Evolutionary conservation across 2,113 vertebrate genomes (phyloP).

Genomic region (Ceyx margarethae): DNA sequence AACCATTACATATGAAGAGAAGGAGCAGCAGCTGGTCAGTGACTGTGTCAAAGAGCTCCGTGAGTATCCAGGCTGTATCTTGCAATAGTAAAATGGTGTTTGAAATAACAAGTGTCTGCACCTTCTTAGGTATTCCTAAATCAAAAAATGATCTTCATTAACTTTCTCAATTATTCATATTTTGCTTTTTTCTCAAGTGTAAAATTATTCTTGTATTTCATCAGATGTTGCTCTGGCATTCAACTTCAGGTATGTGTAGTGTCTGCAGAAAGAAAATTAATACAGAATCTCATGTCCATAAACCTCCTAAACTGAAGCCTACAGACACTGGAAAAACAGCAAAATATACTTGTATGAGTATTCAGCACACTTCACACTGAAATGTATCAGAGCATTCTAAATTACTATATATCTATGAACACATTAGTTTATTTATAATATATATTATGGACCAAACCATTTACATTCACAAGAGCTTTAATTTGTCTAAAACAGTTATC

Average conservation of each 20-base stretch:
- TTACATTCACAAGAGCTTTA: neutral
- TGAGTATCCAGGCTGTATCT: constrained; percentile 73
- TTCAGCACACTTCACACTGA: neutral
- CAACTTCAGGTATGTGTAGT: neutral
- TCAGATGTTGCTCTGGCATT: neutral
- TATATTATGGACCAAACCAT: neutral
- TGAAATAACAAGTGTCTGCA: neutral
- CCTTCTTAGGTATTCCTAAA: neutral
- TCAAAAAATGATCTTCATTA: neutral
- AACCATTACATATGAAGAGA: constrained; percentile 93
- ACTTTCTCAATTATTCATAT: neutral
- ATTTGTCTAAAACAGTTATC: neutral
- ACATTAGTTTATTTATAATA: neutral
- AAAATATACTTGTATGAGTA: neutral
- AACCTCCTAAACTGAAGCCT: neutral
- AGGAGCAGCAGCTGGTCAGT: constrained; percentile 93
- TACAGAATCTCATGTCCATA: neutral
- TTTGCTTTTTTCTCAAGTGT: neutral
- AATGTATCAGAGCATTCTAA: neutral
- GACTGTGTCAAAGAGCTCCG: constrained; percentile 98
- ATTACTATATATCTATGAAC: neutral
- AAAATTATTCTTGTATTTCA: neutral
- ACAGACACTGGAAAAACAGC: neutral
- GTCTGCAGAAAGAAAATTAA: neutral
- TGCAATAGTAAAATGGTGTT: neutral